Conservation (phyloP, 64 coral and sea anemone species). For the Montipora capricornis region DNA sequence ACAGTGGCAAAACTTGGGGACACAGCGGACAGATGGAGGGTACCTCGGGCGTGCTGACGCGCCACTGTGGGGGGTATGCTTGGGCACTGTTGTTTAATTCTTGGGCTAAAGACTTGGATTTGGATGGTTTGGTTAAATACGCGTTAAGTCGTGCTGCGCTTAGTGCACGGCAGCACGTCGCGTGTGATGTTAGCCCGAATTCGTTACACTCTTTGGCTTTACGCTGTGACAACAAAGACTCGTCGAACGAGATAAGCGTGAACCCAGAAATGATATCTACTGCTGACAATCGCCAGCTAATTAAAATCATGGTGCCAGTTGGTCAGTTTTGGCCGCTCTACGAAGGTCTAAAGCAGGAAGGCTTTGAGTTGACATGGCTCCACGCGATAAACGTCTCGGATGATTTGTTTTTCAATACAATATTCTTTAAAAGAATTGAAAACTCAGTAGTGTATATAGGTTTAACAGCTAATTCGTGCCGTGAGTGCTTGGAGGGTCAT, state of each 20-base stretch:
- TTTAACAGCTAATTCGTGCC: constrained; percentile 34
- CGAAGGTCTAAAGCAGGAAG: neutral
- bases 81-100: constrained; percentile 58
- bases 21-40: constrained; percentile 51
- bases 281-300: constrained; percentile 5
- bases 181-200: neutral
- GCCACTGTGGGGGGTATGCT: constrained; percentile 21
- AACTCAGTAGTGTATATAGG: constrained; percentile 1
- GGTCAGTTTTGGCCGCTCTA: constrained; percentile 5
- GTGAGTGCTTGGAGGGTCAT: neutral
- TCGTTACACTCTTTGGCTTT: neutral
- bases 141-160: neutral
- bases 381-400: neutral
- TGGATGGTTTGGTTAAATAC: constrained; percentile 38
- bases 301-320: constrained; percentile 18
- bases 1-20: constrained; percentile 35
- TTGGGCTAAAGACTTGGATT: constrained; percentile 40
- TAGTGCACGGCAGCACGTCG: neutral
- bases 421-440: neutral
- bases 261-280: neutral
- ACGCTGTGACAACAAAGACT: neutral
- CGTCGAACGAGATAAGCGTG: neutral
- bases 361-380: constrained; percentile 39
- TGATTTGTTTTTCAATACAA: constrained; percentile 22
- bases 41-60: constrained; percentile 37